Evolutionary conservation across 2,113 vertebrate species (phyloP), one percentile per base, ranked within the genome.

Genomic region (Engraulis encrasicolus): DNA sequence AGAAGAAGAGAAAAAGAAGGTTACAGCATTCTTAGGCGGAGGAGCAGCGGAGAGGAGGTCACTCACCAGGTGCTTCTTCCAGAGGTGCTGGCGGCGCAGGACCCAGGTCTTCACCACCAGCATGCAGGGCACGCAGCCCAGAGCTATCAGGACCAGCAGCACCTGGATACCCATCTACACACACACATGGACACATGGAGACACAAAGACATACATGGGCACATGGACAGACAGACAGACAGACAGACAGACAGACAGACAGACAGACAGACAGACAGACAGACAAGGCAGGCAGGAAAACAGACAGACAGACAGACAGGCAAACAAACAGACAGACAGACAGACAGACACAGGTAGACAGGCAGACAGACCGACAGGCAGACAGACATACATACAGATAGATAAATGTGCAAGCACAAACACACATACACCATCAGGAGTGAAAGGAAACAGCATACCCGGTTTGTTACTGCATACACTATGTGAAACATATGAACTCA

Each of bases 71-170:
- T 97, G 96, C 87, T 93, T 97, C 90, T 95, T 98, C 94, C 96
- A 95, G 61, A 99, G 90, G 88, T 99, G 95, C 84, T 99, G 97
- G 77, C 92, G 96, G 74, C 97, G 97, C 87, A 99, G 97, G 89
- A 99, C 91, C 92, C 99, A 87, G 17, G 98, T 98, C 92, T 99
- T 99, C 89, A 97, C 95, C 50, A 99, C 89, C 90, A 99, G 95
- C 97, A 99, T 99, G 95, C 97, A 99, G 0, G 98, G 98, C 50
- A 99, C 96, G 86, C 98, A 99, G 49, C 98, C 95, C 58, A 99
- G 90, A 0, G 98, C 98, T 34, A 99, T 95, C 83, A 99, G 95
- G 84, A 98, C 97, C 2, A 99, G 94, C 94, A 99, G 96, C 90
- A 95, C 93, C 94, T 99, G 98, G 87, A 99, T 94, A 82, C 96